Evolutionary conservation across 2,797 vertebrate species (phyloP).

Genomic region (Streptopelia turtur): DNA sequence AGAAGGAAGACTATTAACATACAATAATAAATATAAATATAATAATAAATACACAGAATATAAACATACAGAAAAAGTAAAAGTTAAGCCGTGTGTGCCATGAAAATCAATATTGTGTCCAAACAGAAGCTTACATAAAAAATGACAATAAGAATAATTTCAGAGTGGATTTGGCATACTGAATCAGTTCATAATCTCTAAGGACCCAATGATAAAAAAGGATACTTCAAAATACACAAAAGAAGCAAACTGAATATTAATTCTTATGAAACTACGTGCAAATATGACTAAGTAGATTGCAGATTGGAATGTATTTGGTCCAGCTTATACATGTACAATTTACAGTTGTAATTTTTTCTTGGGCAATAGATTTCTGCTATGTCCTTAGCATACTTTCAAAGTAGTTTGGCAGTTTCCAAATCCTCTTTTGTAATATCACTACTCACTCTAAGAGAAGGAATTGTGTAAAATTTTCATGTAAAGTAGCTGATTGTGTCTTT

Average conservation of each 20-base stretch:
- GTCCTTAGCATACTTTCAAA: neutral
- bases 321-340: neutral
- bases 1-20: neutral
- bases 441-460: neutral
- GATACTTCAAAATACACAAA: neutral
- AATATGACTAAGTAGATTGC: neutral
- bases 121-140: neutral
- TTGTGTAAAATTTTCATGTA: neutral
- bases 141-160: neutral
- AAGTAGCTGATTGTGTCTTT: neutral
- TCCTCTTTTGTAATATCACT: neutral
- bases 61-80: neutral
- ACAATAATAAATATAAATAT: too few species aligned
- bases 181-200: neutral
- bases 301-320: neutral
- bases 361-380: neutral
- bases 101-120: neutral
- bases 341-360: neutral
- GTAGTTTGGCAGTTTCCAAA: neutral
- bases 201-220: neutral
- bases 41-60: neutral
- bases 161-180: neutral
- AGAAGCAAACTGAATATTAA: neutral
- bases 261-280: neutral
- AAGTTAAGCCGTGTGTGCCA: neutral